Percentiles rank a stretch among this genome's conserved stretches.
Conservation (phyloP, 2,113 vertebrate species). For the human region DNA sequence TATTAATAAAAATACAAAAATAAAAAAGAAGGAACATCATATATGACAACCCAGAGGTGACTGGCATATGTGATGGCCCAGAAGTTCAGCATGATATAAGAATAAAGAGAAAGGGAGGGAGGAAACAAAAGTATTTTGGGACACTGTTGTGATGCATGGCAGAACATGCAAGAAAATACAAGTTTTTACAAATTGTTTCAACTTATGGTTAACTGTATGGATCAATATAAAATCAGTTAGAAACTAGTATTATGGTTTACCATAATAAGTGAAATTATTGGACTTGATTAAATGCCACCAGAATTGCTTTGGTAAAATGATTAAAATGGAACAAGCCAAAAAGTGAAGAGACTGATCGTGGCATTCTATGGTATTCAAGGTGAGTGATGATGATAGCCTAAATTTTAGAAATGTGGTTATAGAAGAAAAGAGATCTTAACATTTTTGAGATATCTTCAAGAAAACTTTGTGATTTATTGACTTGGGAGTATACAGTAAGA, state of each 20-base stretch:
- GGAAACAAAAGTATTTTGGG: background rate
- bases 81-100: background rate
- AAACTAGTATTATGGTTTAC: background rate
- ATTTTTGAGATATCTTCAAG: background rate
- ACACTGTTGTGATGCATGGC: background rate
- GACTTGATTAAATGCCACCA: background rate
- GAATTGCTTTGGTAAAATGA: background rate
- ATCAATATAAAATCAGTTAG: background rate
- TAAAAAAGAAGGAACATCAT: background rate
- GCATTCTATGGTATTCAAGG: background rate
- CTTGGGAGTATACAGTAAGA: background rate
- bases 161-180: background rate
- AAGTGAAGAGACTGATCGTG: background rate
- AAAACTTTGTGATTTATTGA: background rate
- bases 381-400: background rate
- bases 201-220: background rate
- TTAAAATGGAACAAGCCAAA: background rate
- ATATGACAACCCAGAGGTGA: background rate
- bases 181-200: background rate
- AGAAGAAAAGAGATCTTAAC: background rate
- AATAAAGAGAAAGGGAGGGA: background rate
- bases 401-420: background rate
- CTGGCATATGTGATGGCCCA: background rate
- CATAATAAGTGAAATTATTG: background rate
- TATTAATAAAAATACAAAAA: background rate